Conservation (phyloP, 2,888 invertebrate species). For the Scaptomyza polygonia region DNA sequence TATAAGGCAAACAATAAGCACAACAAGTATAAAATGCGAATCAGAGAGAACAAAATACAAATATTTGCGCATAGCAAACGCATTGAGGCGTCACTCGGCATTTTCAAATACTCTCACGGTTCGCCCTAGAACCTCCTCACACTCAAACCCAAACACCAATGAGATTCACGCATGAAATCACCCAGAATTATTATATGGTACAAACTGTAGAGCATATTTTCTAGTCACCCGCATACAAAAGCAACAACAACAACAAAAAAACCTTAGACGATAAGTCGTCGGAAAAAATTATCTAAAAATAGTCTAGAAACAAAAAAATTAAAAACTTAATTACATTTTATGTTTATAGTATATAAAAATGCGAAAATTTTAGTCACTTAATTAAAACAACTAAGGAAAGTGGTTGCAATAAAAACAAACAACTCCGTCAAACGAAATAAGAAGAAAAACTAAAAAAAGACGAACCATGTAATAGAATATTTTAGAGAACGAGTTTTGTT, state of each 20-base stretch:
- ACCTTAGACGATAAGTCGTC: constrained; percentile 34
- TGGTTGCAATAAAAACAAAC: constrained; percentile 8
- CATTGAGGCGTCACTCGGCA: constrained; percentile 47
- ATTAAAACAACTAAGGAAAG: constrained; percentile 54
- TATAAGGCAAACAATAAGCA: constrained; percentile 1
- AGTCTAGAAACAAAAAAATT: constrained; percentile 1
- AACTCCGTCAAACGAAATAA: background rate
- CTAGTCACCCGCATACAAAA: background rate
- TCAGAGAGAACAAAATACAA: constrained; percentile 13
- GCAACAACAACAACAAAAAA: background rate
- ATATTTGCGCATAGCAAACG: constrained; percentile 48
- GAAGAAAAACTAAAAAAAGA: too few species aligned
- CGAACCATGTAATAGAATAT: constrained; percentile 40
- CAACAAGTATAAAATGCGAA: too few species aligned
- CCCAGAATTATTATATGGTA: constrained; percentile 14
- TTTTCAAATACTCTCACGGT: constrained; percentile 49
- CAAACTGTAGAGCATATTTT: background rate
- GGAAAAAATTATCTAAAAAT: constrained; percentile 16
- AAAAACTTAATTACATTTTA: constrained; percentile 19
- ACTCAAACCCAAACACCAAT: constrained; percentile 7
- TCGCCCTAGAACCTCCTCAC: background rate
- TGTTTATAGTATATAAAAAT: constrained; percentile 29
- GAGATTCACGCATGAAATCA: constrained; percentile 65
- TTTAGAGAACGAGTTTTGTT: constrained; percentile 52
- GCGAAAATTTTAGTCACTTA: constrained; percentile 64